These are phyloP conservation scores for Gallirallus australis DNA, from an alignment of 2,797 vertebrate genomes.

Conservation along the genomic window DNA sequence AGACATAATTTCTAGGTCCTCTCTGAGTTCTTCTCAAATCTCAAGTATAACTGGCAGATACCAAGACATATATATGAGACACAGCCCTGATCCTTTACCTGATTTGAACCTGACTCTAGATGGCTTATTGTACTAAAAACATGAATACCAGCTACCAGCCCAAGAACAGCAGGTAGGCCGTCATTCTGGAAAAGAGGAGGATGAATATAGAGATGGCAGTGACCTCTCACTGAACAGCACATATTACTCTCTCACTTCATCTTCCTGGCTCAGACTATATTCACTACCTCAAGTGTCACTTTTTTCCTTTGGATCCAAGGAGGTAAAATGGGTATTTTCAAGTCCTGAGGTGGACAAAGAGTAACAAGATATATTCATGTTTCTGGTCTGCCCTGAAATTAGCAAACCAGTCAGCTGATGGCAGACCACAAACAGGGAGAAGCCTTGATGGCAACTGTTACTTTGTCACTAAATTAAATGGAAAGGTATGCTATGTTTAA, in stretches of 20 bases:
- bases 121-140: not conserved
- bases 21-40: not conserved
- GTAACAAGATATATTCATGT: not conserved
- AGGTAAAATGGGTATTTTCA: not conserved
- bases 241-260: not conserved
- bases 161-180: not conserved
- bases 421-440: not conserved
- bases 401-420: not conserved
- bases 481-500: not conserved
- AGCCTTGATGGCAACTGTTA: not conserved
- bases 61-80: not conserved
- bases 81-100: not conserved
- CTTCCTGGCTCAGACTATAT: not conserved
- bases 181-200: not conserved
- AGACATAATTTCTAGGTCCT: not conserved
- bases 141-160: not conserved
- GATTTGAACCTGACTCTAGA: not conserved
- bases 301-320: not conserved
- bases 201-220: not conserved
- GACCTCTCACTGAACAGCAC: not conserved
- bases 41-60: not conserved
- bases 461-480: not conserved
- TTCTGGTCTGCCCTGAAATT: not conserved
- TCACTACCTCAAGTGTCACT: not conserved
- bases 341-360: not conserved